Evolutionary conservation across 2,113 vertebrate species (phyloP).

Genomic region (Collichthys lucidus): DNA sequence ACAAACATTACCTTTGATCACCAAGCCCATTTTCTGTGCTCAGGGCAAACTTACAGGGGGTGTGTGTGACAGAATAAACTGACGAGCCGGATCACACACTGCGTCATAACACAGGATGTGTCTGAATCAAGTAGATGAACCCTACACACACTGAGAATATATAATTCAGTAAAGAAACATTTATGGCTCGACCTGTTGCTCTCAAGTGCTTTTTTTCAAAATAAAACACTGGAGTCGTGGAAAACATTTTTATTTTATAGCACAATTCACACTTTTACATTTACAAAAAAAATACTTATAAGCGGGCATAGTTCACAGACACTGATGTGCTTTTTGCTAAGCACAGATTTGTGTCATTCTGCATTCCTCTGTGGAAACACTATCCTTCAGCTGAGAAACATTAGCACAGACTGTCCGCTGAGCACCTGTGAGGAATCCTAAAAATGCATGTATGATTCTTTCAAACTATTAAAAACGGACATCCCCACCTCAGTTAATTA

Average conservation of each 20-base stretch:
- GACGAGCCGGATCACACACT: neutral
- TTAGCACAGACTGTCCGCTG: neutral
- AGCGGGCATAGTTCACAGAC: conserved; percentile 6
- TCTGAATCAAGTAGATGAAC: neutral
- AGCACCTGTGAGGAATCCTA: neutral
- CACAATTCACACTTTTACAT: conserved; percentile 29
- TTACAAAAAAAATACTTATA: conserved; percentile 15
- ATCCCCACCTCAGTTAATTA: neutral
- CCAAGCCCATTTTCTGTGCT: conserved; percentile 40
- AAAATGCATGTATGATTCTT: neutral
- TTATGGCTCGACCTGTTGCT: neutral
- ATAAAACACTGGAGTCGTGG: conserved; percentile 27
- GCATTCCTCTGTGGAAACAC: conserved; percentile 35
- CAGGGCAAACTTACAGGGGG: conserved; percentile 19
- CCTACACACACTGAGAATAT: neutral
- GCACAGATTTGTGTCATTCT: conserved; percentile 1
- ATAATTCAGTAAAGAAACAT: neutral
- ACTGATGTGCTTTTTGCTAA: neutral
- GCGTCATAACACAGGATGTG: neutral
- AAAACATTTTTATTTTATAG: conserved; percentile 65
- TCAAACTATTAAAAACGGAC: neutral
- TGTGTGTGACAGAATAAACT: conserved; percentile 7
- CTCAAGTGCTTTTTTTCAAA: neutral
- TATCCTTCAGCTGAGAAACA: conserved; percentile 8
- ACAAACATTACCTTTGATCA: conserved; percentile 72